phyloP scores from a whole-genome alignment of 2,888 invertebrate species.

The Sipha maydis region DNA sequence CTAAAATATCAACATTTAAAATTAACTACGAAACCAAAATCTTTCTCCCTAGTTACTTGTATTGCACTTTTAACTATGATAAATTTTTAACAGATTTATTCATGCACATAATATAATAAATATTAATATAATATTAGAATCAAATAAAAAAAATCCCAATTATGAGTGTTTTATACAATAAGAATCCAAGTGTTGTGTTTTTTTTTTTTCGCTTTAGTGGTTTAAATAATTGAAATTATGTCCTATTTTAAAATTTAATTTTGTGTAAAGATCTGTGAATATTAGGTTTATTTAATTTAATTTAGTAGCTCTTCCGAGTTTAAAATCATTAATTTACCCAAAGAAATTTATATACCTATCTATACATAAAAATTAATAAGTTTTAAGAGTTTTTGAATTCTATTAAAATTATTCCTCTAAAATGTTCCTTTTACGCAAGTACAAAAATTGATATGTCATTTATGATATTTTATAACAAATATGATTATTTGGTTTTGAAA shows the following conservation, averaged over 20 bases:
- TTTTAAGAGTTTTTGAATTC: constrained; percentile 8
- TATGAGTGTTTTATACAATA: constrained; percentile 50
- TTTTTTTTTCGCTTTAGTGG: constrained; percentile 48
- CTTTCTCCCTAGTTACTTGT: constrained; percentile 8
- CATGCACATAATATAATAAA: constrained; percentile 45
- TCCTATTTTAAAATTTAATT: constrained; percentile 48
- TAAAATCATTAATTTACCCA: background rate
- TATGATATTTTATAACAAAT: background rate
- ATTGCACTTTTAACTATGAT: constrained; percentile 48
- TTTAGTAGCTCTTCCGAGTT: constrained; percentile 21
- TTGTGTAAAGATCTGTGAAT: constrained; percentile 56
- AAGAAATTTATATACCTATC: background rate
- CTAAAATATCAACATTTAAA: constrained; percentile 33
- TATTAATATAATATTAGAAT: constrained; percentile 4
- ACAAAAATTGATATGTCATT: constrained; percentile 21
- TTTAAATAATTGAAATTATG: constrained; percentile 36
- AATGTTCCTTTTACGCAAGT: constrained; percentile 40
- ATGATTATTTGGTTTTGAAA: background rate
- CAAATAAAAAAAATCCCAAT: constrained; percentile 10
- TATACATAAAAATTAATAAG: background rate
- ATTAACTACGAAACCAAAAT: constrained; percentile 5
- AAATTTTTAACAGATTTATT: constrained; percentile 34
- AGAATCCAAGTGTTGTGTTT: constrained; percentile 55
- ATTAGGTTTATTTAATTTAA: constrained; percentile 45
- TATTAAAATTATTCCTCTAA: constrained; percentile 24